Evolutionary conservation across 2,113 vertebrate genomes (phyloP).

Genomic region (Notiomystis cincta): DNA sequence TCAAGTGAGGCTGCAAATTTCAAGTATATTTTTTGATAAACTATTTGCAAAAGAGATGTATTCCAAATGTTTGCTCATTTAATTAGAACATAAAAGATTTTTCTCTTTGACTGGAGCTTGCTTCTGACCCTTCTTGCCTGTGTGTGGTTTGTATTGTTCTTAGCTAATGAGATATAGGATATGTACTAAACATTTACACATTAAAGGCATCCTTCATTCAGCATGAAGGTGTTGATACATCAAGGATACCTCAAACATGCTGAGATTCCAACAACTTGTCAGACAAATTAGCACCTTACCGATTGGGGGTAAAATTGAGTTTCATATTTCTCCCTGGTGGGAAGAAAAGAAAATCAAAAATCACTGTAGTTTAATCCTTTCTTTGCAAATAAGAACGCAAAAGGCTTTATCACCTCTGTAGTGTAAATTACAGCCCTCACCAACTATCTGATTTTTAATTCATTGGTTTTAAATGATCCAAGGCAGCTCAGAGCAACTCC

Average conservation of each 20-base stretch:
- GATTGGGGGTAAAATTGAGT: conserved; percentile 80
- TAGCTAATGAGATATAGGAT: conserved; percentile 85
- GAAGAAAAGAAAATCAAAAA: conserved; percentile 57
- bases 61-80: conserved; percentile 53
- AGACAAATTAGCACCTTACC: conserved; percentile 89
- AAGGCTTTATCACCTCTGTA: conserved; percentile 45
- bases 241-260: conserved; percentile 90
- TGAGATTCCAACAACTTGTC: conserved; percentile 84
- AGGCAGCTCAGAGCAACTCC: conserved; percentile 15
- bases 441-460: conserved; percentile 58
- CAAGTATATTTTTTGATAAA: conserved; percentile 18
- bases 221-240: conserved; percentile 88
- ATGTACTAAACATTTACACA: conserved; percentile 79
- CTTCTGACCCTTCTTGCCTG: conserved; percentile 52
- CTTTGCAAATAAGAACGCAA: conserved; percentile 50
- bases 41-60: not conserved
- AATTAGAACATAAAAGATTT: conserved; percentile 66
- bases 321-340: conserved; percentile 77
- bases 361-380: conserved; percentile 55
- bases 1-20: not conserved
- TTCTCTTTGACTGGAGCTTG: conserved; percentile 43
- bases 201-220: conserved; percentile 82
- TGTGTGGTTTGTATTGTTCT: conserved; percentile 64
- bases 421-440: conserved; percentile 50
- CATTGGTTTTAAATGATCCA: conserved; percentile 65